These are phyloP conservation scores for Festucalex cinctus DNA, from an alignment of 2,113 vertebrate genomes.

Conservation along the genomic window DNA sequence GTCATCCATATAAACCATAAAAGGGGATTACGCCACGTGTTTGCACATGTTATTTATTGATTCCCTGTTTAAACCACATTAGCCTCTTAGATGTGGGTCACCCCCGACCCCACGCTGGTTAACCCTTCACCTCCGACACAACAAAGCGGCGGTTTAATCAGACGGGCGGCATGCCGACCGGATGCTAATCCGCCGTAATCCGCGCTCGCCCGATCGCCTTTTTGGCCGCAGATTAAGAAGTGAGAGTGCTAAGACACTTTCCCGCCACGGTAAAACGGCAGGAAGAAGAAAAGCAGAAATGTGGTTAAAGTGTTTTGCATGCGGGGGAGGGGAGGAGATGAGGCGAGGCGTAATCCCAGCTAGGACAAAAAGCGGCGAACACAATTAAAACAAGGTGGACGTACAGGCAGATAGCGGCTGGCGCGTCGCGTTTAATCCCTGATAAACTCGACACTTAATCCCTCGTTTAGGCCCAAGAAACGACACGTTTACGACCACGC, in stretches of 20 bases:
- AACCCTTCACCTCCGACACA: slow-evolving; percentile 40
- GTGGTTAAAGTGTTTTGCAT: slow-evolving; percentile 47
- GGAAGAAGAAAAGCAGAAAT: slow-evolving; percentile 25
- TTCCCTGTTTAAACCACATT: slow-evolving; percentile 11
- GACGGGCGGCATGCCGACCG: slow-evolving; percentile 28
- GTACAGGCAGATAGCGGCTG: slow-evolving; percentile 47
- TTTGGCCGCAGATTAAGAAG: slow-evolving; percentile 64
- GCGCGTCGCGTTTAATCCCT: slow-evolving; percentile 52
- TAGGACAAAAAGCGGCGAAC: slow-evolving; percentile 51
- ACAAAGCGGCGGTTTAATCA: slow-evolving; percentile 55
- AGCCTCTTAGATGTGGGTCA: neutral
- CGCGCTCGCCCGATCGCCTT: slow-evolving; percentile 48
- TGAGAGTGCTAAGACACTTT: slow-evolving; percentile 54
- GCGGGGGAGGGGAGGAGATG: neutral
- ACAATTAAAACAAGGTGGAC: slow-evolving; percentile 61
- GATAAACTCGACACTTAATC: slow-evolving; percentile 61
- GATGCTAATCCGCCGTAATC: slow-evolving; percentile 64
- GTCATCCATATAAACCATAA: neutral
- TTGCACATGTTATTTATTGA: neutral
- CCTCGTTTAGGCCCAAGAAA: slow-evolving; percentile 35
- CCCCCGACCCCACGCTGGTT: neutral
- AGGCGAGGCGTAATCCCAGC: slow-evolving; percentile 34
- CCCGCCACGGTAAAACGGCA: slow-evolving; percentile 35
- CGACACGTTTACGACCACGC: neutral
- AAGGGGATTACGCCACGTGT: neutral